Conservation (phyloP, 2,888 invertebrate species). For the Rhingia rostrata region DNA sequence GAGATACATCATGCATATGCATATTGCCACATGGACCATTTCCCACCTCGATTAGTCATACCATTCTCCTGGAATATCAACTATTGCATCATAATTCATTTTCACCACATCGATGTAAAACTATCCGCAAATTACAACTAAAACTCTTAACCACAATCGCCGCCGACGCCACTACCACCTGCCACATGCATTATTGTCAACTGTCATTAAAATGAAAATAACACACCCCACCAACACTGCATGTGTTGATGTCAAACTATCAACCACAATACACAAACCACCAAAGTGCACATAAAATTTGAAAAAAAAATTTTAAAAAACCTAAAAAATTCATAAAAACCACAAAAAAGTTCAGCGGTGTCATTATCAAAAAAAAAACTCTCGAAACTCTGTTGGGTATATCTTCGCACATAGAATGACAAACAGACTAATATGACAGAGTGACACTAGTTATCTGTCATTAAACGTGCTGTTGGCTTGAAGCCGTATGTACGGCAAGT, state of each 20-base stretch:
- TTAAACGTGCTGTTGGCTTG: slow-evolving; percentile 13
- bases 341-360: slow-evolving; percentile 57
- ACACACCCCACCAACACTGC: not conserved
- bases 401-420: not conserved
- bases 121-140: not conserved
- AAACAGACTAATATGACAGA: too few species aligned
- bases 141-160: slow-evolving; percentile 1
- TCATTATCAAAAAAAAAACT: slow-evolving; percentile 54
- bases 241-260: slow-evolving; percentile 37
- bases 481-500: slow-evolving; percentile 37
- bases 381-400: not conserved
- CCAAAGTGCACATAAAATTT: slow-evolving; percentile 35
- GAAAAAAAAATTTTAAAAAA: not conserved
- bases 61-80: not conserved
- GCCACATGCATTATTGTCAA: not conserved
- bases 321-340: slow-evolving; percentile 16
- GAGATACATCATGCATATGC: not conserved
- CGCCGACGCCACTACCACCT: not conserved
- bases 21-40: not conserved
- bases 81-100: not conserved
- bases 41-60: not conserved
- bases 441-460: slow-evolving; percentile 40
- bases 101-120: not conserved
- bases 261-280: slow-evolving; percentile 19
- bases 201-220: not conserved